Conservation (phyloP, 1,140 invertebrate species). For the Oreohelix idahoensis region DNA sequence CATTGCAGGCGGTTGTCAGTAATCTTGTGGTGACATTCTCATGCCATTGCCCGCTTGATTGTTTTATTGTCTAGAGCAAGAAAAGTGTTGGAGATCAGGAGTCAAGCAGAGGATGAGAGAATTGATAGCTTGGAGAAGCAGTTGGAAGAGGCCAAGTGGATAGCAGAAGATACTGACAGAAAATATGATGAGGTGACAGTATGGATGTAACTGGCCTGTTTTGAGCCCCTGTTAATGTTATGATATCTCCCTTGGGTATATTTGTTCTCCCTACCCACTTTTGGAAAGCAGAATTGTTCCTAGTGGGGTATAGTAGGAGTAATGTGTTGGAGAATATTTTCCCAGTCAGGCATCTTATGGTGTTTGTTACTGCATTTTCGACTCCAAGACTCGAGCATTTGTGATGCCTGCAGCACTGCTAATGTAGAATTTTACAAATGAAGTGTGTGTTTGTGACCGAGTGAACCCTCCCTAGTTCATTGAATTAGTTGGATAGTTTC, state of each 20-base stretch:
- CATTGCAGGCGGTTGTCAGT: neutral
- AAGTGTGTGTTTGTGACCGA: no score
- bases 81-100: constrained; percentile 76
- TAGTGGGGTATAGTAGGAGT: neutral
- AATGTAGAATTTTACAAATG: no score
- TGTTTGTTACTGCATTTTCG: neutral
- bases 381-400: neutral
- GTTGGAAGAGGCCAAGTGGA: constrained; percentile 98
- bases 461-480: no score
- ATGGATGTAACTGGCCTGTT: neutral
- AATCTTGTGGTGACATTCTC: neutral
- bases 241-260: neutral
- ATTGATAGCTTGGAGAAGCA: constrained; percentile 99
- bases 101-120: constrained; percentile 98
- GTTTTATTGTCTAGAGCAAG: constrained; percentile 56
- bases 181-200: constrained; percentile 99
- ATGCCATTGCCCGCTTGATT: constrained; percentile 44
- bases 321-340: neutral
- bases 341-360: neutral
- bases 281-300: neutral
- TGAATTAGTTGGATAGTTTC: no score
- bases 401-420: neutral
- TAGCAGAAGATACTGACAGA: constrained; percentile 99
- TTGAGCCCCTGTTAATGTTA: neutral
- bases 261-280: neutral